These are phyloP conservation scores for Eublepharis macularius DNA, from an alignment of 2,113 vertebrate genomes.

Conservation along the genomic window DNA sequence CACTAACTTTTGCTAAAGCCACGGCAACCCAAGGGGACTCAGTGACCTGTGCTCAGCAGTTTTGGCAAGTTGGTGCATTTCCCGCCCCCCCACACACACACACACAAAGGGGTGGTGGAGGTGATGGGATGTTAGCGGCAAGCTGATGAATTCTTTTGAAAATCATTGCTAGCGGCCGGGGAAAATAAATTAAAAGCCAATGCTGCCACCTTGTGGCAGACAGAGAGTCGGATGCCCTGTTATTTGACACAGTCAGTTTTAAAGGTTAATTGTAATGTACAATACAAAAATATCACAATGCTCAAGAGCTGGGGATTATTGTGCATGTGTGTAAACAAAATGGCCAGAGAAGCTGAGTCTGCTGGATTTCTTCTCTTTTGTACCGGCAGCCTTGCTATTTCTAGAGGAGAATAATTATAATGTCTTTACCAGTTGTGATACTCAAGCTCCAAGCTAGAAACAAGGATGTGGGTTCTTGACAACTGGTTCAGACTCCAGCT, in stretches of 20 bases:
- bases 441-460: no score
- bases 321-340: no score
- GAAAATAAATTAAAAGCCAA: conserved; percentile 31
- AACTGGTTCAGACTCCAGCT: neutral
- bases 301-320: no score
- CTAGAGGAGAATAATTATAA: no score
- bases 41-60: conserved; percentile 17
- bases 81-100: no score
- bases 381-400: no score
- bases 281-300: no score
- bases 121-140: conserved; percentile 11
- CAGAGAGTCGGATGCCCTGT: conserved; percentile 11
- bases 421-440: no score
- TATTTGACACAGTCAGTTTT: neutral
- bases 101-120: no score
- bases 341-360: no score
- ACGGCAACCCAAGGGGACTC: conserved; percentile 32
- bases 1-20: conserved; percentile 35
- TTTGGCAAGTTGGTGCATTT: conserved; percentile 9
- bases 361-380: no score
- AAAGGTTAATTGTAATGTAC: neutral
- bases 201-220: conserved; percentile 63
- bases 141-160: neutral
- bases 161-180: neutral
- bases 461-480: neutral